phyloP scores from a whole-genome alignment of 1,140 invertebrate species.

The Grapholita molesta region DNA sequence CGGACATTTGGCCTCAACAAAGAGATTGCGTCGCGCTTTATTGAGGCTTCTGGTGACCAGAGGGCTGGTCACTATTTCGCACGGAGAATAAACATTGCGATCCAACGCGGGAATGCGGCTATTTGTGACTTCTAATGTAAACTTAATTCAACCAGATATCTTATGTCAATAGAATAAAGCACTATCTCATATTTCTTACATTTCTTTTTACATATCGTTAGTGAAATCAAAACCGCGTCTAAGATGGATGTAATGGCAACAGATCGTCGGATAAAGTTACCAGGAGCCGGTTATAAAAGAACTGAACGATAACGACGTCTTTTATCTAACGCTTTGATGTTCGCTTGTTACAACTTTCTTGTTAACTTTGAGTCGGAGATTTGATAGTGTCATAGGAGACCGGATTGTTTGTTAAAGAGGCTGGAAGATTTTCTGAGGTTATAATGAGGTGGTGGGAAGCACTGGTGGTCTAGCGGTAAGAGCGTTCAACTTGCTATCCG shows the following conservation, averaged over 20 bases:
- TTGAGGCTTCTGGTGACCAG: too few species aligned
- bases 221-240: not conserved
- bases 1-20: too few species aligned
- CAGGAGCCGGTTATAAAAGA: constrained; percentile 31
- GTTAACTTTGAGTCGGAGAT: constrained; percentile 23
- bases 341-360: constrained; percentile 34
- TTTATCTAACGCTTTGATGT: constrained; percentile 31
- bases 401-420: constrained; percentile 2
- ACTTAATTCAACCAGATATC: too few species aligned
- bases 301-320: constrained; percentile 42
- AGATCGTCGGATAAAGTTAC: constrained; percentile 30
- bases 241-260: constrained; percentile 24
- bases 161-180: too few species aligned
- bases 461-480: not conserved
- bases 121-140: too few species aligned
- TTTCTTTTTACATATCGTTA: not conserved
- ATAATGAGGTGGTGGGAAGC: not conserved
- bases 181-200: not conserved
- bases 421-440: not conserved
- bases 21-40: too few species aligned
- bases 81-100: too few species aligned
- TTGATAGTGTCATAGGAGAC: constrained; percentile 15
- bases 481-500: too few species aligned
- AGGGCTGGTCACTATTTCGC: too few species aligned
- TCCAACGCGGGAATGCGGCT: too few species aligned